These are phyloP conservation scores for Microtus oregoni DNA, from an alignment of 2,113 vertebrate species.

Conservation along the genomic window DNA sequence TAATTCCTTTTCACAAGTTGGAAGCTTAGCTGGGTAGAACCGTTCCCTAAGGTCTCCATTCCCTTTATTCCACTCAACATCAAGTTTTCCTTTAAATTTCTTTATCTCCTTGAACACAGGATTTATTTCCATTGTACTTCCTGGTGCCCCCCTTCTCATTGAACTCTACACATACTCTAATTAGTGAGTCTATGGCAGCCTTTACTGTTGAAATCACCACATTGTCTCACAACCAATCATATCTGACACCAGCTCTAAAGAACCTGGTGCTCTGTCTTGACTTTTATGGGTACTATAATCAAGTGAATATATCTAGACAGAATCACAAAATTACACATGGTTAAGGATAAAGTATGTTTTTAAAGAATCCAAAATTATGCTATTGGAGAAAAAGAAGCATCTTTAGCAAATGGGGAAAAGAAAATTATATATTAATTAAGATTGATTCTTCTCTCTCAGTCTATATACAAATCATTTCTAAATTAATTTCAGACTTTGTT, in stretches of 20 bases:
- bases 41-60: background rate
- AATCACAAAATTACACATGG: background rate
- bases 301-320: background rate
- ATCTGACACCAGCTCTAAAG: background rate
- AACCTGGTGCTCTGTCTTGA: background rate
- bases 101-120: background rate
- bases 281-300: background rate
- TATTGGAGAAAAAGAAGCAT: background rate
- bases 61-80: background rate
- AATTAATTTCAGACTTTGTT: background rate
- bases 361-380: background rate
- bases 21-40: background rate
- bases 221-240: background rate
- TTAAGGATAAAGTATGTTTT: background rate
- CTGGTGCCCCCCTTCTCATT: background rate
- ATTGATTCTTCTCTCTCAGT: background rate
- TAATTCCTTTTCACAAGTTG: background rate
- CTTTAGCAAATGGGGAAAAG: background rate
- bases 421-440: background rate
- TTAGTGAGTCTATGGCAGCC: background rate
- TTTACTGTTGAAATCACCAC: background rate
- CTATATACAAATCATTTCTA: background rate
- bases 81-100: background rate
- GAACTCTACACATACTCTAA: background rate
- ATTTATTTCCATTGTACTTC: background rate